These are phyloP conservation scores for Cisticola juncidis DNA, from an alignment of 2,113 vertebrate genomes.

Conservation along the genomic window DNA sequence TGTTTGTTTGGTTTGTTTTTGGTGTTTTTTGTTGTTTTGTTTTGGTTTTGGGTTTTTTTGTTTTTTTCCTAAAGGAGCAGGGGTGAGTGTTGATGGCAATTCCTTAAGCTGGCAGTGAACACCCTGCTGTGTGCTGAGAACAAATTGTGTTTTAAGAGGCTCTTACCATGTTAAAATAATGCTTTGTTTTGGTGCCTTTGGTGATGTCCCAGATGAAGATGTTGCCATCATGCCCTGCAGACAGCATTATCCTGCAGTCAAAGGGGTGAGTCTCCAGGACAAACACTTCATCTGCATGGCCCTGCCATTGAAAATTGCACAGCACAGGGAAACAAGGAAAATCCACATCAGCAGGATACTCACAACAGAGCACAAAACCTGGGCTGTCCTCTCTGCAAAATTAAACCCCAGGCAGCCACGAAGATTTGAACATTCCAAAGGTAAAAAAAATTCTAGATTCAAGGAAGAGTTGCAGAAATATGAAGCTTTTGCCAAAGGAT, in stretches of 20 bases:
- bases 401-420: not conserved
- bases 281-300: conserved; percentile 95
- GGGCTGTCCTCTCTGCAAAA: not conserved
- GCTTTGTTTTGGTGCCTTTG: conserved; percentile 87
- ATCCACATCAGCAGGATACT: not conserved
- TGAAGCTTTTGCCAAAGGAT: not conserved
- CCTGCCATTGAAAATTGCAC: conserved; percentile 72
- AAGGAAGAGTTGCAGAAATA: not conserved
- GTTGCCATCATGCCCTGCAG: conserved; percentile 95
- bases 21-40: no score
- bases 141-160: accelerated
- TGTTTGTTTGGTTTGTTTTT: no score
- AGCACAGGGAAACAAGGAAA: not conserved
- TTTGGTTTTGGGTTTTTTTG: no score
- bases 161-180: conserved; percentile 95
- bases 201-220: conserved; percentile 95
- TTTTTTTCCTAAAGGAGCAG: accelerated
- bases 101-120: not conserved
- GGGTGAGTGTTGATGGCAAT: not conserved
- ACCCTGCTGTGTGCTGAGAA: not conserved
- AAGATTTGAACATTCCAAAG: not conserved
- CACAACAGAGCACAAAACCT: not conserved
- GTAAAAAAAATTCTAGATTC: not conserved
- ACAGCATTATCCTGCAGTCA: conserved; percentile 93
- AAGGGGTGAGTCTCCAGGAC: conserved; percentile 97